Evolutionary conservation across 2,797 vertebrate genomes (phyloP), one percentile per base, ranked within the genome.

Genomic region (Sus cebifrons): DNA sequence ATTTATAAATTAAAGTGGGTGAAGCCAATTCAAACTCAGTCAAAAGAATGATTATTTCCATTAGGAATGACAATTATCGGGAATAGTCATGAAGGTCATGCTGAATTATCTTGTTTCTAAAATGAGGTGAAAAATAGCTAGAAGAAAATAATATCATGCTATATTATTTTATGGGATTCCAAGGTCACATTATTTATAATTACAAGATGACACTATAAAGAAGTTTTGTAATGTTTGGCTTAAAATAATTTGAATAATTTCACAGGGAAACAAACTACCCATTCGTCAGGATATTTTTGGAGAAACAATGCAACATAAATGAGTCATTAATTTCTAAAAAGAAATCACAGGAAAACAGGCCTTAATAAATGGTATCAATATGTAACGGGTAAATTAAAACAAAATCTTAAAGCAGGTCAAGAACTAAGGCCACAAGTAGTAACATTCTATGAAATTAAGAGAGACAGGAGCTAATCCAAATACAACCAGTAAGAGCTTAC

Each of bases 31-130:
- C 18, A 85, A 74, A 67, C 29, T 89, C 17, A 49, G 40, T 40
- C 3, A 29, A 77, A 64, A 78, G 77, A 83, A 49, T n/a, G 2
- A 49, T 27, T 40, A 93, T 83, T 89, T 88, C 14, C 4, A 68
- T 74, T 13, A 60, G 18, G 5, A 77, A 75, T 68, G 27, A 36
- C 49, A 85, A 58, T 68, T 27, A 91, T 11, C 56, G 8, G 12
- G 3, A 86, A 86, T 44, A 89, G 64, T 84, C n/a, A 89, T 44
- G 16, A 75, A 78, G 36, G 3, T 95, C 23, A 65, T 81, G 44
- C 3, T 74, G 27, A 96, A 54, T 62, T 87, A 78, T 21, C 44
- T 71, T 64, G 92, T 89, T 78, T 75, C 40, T 93, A 70, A 96
- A 77, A 7, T 25, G 27, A 82, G 32, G 14, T 52, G 60, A 86